phyloP scores from a whole-genome alignment of 1,140 invertebrate species.

The Alviniconcha marisindica region DNA sequence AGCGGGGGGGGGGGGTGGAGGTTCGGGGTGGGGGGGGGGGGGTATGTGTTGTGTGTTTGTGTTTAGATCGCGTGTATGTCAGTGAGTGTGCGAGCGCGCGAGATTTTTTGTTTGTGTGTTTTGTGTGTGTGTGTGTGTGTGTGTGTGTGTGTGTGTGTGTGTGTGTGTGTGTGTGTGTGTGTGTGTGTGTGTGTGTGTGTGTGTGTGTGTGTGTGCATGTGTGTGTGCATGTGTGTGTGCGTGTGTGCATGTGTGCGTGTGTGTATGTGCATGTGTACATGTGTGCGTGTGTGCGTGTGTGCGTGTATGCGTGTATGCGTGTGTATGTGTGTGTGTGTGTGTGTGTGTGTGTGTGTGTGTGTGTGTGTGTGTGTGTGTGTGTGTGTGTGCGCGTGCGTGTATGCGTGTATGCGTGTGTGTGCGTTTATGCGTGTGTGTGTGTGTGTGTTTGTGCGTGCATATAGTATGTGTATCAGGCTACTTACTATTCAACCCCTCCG shows the following conservation, averaged over 20 bases:
- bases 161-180: background rate
- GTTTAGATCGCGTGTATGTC: too few relatives aligned
- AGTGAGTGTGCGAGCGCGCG: too few relatives aligned
- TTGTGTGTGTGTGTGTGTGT: background rate
- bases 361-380: constrained; percentile 10
- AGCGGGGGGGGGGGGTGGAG: too few relatives aligned
- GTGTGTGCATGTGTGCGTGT: constrained; percentile 12
- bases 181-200: constrained; percentile 8
- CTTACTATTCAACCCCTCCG: too few relatives aligned
- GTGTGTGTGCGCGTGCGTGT: background rate
- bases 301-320: background rate
- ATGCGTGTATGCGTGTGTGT: constrained; percentile 1
- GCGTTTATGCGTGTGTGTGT: constrained; percentile 3
- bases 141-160: too few relatives aligned
- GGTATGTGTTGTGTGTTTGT: too few relatives aligned
- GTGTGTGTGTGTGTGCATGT: background rate
- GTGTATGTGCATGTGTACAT: background rate
- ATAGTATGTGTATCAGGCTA: too few relatives aligned
- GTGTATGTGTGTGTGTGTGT: background rate
- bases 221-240: background rate
- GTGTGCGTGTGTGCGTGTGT: background rate
- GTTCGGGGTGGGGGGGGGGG: too few relatives aligned
- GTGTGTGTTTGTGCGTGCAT: background rate
- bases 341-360: background rate
- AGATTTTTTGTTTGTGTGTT: too few relatives aligned